phyloP scores from a whole-genome alignment of 2,888 invertebrate species.

The Prosapia bicincta region DNA sequence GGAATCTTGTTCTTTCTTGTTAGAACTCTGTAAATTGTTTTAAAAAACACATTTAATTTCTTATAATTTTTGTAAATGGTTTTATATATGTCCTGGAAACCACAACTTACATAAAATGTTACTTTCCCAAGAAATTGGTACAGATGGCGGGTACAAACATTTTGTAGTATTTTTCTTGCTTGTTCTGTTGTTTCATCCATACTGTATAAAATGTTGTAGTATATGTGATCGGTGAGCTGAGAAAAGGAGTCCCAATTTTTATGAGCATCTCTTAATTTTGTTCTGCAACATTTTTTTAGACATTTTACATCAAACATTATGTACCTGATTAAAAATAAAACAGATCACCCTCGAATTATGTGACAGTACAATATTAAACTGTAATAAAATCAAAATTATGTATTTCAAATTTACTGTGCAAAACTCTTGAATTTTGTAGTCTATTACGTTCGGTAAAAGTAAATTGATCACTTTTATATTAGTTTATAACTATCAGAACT shows the following conservation, averaged over 20 bases:
- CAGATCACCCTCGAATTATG: no score
- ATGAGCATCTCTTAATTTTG: constrained; percentile 40
- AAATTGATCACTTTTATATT: no score
- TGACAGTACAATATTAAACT: no score
- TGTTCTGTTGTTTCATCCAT: constrained; percentile 29
- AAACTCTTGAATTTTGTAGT: no score
- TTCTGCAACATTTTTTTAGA: constrained; percentile 31
- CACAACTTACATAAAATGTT: neutral
- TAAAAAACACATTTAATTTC: neutral
- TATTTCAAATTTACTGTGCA: no score
- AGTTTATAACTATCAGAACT: no score
- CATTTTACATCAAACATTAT: no score
- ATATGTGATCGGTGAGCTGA: constrained; percentile 41
- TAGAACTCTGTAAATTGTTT: no score
- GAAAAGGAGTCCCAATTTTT: constrained; percentile 38
- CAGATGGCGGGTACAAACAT: constrained; percentile 29
- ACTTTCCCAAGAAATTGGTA: constrained; percentile 15
- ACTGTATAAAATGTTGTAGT: constrained; percentile 40
- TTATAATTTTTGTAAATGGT: neutral
- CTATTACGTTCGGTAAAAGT: no score
- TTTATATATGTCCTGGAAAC: no score
- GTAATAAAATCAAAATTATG: no score
- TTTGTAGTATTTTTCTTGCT: constrained; percentile 36
- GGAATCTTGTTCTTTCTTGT: neutral
- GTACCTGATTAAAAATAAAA: no score